Conservation (phyloP, 2,113 vertebrate species). For the Lycaon pictus region DNA sequence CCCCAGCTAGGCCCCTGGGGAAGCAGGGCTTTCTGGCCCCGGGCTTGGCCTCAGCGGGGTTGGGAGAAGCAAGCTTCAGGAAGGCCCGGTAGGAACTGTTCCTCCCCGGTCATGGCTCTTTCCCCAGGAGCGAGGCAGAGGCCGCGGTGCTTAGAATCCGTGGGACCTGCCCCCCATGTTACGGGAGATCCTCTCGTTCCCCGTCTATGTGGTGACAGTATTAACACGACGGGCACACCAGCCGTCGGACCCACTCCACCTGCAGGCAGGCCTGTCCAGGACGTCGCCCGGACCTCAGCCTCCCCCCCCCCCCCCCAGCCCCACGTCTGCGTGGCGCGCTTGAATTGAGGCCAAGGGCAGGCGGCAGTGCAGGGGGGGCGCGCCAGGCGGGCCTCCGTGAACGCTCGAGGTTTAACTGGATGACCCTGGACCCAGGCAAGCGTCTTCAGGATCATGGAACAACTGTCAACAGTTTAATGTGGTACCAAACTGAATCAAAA, state of each 20-base stretch:
- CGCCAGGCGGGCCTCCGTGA: accelerated
- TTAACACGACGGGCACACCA: conserved; percentile 74
- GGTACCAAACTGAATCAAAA: conserved; percentile 77
- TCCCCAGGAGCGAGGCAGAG: neutral
- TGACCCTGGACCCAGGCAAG: conserved; percentile 59
- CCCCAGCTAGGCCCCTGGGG: neutral
- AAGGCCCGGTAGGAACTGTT: conserved; percentile 52
- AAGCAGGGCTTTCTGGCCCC: neutral
- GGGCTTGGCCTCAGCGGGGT: neutral
- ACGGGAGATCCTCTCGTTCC: neutral
- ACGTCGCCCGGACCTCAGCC: neutral
- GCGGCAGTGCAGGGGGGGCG: neutral
- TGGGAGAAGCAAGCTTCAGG: conserved; percentile 27
- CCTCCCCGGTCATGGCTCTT: neutral
- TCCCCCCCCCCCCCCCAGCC: neutral
- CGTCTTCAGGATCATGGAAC: neutral
- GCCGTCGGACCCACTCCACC: conserved; percentile 60
- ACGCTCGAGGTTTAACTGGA: conserved; percentile 64
- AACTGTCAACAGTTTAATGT: conserved; percentile 70
- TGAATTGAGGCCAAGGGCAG: neutral
- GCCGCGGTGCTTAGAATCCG: conserved; percentile 74
- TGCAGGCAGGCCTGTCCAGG: conserved; percentile 61
- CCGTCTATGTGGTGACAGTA: conserved; percentile 73
- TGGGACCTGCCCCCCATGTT: conserved; percentile 65
- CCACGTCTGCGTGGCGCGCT: neutral